A percentile compares a stretch with the other conserved stretches of the same genome.
phyloP scores from a whole-genome alignment of 1,140 invertebrate species.

The Procambarus clarkii region DNA sequence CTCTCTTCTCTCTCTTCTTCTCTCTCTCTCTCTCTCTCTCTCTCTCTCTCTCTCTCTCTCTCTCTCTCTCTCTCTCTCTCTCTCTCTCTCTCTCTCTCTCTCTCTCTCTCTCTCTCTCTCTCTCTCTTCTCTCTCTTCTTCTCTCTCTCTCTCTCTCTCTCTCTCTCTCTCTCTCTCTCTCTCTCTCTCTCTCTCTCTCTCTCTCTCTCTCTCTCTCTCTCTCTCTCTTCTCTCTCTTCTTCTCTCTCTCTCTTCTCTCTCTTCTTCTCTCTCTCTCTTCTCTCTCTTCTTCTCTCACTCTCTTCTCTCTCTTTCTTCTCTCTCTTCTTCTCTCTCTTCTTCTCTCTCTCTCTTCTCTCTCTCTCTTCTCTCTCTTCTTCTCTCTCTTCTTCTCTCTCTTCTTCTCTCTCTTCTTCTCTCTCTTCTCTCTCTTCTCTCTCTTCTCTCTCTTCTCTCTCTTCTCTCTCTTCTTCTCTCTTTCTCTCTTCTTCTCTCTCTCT shows the following conservation, averaged over 20 bases:
- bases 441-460: neutral
- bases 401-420: neutral
- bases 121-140: no score
- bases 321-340: neutral
- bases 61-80: neutral
- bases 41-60: no score
- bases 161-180: neutral
- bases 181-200: neutral
- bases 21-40: no score
- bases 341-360: neutral
- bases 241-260: neutral
- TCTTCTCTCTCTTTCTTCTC: neutral
- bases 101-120: neutral
- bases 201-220: conserved; percentile 11
- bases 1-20: neutral
- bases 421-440: neutral
- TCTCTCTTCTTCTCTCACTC: neutral
- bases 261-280: neutral
- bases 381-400: neutral
- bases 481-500: neutral
- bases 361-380: neutral
- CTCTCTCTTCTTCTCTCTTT: neutral
- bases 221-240: neutral
- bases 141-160: neutral
- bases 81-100: neutral